Evolutionary conservation across 2,113 vertebrate genomes (phyloP), one percentile per base, ranked within the genome.

Genomic region (Colinus virginianus): DNA sequence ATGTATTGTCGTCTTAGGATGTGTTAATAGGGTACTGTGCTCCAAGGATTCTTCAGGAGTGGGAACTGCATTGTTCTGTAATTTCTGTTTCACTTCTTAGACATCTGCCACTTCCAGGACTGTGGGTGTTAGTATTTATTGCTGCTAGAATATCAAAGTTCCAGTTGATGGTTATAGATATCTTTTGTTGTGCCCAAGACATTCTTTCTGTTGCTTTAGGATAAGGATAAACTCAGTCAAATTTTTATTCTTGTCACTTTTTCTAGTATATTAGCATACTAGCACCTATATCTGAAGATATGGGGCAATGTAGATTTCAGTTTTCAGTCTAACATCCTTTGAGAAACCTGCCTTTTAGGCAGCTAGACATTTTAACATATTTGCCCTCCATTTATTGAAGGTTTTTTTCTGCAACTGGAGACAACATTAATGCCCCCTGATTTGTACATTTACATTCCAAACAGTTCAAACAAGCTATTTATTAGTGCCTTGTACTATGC

Each of bases 61-160:
- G 77, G 58, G 28, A 42, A 58, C 69, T 68, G 84, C 18, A 81
- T 40, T 74, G 9, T 81, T 89, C 80, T 95, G 48, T 87, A 96
- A 26, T 82, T 76, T 91, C 66, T 89, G 61, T 74, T 59, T 95
- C 92, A 20, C 13, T 84, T 30, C 42, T 79, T 20, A 46, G 26
- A 30, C 77, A 64, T 55, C 49, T 95, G 74, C 21, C 63, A 30
- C 77, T 95, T 95, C 74, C 70, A 92, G 49, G 43, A 89, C 64
- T 88, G 23, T 82, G 23, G 6, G 30, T 93, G 94, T 92, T 90
- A 91, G 75, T 34, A 22, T 78, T 91, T 96, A 95, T 93, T 93
- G 18, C 48, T 88, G 34, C 48, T 78, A 64, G 55, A 81, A 55
- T 28, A 12, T 81, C 80, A 34, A 87, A 5, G 58, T 81, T 74